Evolutionary conservation across 2,113 vertebrate genomes (phyloP).

Genomic region (Phaethon lepturus): DNA sequence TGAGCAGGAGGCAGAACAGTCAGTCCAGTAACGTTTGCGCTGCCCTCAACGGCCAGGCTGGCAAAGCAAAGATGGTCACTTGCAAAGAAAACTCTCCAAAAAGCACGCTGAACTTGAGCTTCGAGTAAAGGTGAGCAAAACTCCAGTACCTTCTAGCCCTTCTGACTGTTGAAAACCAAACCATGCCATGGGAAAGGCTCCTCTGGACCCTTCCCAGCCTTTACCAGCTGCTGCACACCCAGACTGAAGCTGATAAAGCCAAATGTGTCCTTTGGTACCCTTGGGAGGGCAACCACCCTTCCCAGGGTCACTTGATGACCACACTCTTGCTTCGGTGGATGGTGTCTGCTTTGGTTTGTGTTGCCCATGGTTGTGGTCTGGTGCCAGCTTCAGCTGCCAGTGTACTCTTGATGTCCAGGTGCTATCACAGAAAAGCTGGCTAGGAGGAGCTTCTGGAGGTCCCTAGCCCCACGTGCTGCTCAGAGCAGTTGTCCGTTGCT

Average conservation of each 20-base stretch:
- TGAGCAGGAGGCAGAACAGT: background rate
- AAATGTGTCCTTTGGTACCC: background rate
- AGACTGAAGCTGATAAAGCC: background rate
- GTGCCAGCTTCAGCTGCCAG: background rate
- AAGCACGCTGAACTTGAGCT: background rate
- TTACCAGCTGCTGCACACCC: background rate
- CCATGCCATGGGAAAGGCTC: background rate
- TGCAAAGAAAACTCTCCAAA: background rate
- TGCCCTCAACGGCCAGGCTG: background rate
- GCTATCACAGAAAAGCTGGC: background rate
- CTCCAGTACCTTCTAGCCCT: background rate
- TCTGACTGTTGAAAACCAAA: background rate
- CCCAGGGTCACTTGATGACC: background rate
- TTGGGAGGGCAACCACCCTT: background rate
- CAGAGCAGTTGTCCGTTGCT: accelerated
- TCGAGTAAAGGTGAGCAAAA: background rate
- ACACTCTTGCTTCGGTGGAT: background rate
- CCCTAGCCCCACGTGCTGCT: background rate
- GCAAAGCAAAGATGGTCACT: background rate
- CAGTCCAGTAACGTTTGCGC: background rate
- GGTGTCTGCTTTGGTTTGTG: background rate
- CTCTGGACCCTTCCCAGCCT: background rate
- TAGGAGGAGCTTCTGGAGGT: background rate
- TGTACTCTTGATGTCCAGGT: background rate
- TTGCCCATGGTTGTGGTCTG: background rate